Evolutionary conservation across 2,888 invertebrate species (phyloP).

Genomic region (Drosophila nr. medialis): DNA sequence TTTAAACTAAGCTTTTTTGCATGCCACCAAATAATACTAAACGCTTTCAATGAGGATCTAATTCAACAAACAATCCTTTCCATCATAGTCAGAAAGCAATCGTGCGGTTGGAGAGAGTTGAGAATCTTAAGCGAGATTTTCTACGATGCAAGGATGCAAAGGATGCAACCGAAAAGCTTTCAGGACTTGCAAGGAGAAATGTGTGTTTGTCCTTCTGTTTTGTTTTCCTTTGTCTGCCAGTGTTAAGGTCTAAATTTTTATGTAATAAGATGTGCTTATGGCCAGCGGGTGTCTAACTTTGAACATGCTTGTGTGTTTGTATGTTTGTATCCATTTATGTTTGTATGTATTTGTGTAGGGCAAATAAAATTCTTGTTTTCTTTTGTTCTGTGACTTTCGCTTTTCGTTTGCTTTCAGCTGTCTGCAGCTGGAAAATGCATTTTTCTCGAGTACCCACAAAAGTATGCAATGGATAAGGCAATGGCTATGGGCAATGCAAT

Average conservation of each 20-base stretch:
- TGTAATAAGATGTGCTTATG: conserved; percentile 15
- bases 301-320: background rate
- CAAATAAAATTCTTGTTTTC: conserved; percentile 16
- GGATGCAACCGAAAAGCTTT: background rate
- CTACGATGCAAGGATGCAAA: background rate
- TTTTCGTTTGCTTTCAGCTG: conserved; percentile 27
- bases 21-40: background rate
- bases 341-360: background rate
- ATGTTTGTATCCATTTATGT: background rate
- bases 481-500: conserved; percentile 39
- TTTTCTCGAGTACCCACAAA: conserved; percentile 48
- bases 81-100: conserved; percentile 15
- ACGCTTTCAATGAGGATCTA: background rate
- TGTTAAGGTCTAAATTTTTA: conserved; percentile 15
- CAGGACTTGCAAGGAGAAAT: conserved; percentile 3
- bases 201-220: background rate
- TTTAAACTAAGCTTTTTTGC: background rate
- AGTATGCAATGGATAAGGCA: conserved; percentile 53
- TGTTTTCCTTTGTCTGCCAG: background rate
- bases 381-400: conserved; percentile 47
- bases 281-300: background rate
- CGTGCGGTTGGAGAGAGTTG: conserved; percentile 7
- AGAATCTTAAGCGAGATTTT: conserved; percentile 12
- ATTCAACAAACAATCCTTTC: background rate
- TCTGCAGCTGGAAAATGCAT: conserved; percentile 46